Evolutionary conservation across 2,888 invertebrate genomes (phyloP).

Genomic region (Torymus tubicola): DNA sequence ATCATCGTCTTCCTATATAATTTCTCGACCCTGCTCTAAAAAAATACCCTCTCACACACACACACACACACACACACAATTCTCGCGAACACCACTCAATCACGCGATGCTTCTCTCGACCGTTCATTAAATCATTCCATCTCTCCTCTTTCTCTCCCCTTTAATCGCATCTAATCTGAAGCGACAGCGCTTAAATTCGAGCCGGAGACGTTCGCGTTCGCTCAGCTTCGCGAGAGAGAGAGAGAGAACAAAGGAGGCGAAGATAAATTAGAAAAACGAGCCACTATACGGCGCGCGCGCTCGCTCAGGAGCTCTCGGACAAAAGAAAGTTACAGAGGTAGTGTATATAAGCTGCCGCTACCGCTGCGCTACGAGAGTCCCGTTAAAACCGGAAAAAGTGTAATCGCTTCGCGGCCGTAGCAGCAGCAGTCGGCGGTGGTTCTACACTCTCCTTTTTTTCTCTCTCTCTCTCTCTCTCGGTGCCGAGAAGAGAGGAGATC

Average conservation of each 20-base stretch:
- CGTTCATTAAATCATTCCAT: neutral
- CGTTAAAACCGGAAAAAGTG: slow-evolving; percentile 44
- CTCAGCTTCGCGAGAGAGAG: neutral
- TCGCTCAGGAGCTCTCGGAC: neutral
- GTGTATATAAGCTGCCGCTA: neutral
- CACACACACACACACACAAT: no score
- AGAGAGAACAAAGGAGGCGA: slow-evolving; percentile 15
- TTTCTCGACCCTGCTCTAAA: no score
- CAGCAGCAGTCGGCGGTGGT: no score
- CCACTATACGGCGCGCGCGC: neutral
- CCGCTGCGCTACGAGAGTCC: slow-evolving; percentile 3
- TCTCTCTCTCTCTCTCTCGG: neutral
- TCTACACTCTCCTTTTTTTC: neutral
- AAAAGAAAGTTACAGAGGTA: slow-evolving; percentile 37
- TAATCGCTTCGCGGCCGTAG: slow-evolving; percentile 15
- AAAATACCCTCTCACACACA: no score
- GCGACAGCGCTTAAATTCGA: slow-evolving; percentile 6
- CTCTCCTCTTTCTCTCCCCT: neutral
- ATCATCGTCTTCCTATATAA: no score
- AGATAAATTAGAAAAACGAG: slow-evolving; percentile 10
- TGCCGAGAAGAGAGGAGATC: slow-evolving; percentile 8
- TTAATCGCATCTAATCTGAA: slow-evolving; percentile 1
- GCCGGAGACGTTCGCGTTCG: neutral
- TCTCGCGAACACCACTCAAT: no score
- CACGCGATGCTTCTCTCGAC: no score